Percentiles rank a stretch among this genome's conserved stretches.
Conservation (phyloP, 1,140 invertebrate species). For the Mizuhopecten yessoensis region DNA sequence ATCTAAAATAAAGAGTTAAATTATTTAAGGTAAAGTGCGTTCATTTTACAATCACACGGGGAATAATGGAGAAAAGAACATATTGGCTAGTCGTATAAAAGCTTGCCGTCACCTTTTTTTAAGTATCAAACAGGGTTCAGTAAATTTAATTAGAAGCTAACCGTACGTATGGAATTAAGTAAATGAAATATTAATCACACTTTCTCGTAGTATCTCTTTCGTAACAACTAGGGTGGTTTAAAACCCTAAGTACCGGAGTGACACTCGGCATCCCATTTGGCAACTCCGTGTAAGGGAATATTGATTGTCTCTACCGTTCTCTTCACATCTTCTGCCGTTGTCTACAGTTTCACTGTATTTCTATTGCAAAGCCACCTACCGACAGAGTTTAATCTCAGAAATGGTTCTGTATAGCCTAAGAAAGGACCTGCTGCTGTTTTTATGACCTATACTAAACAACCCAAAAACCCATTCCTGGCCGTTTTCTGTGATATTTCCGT, state of each 20-base stretch:
- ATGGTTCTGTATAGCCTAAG: not conserved
- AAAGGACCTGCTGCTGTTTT: not conserved
- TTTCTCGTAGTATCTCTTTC: not conserved
- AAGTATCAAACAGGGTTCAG: too few species aligned
- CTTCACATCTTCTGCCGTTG: not conserved
- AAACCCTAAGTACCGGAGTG: not conserved
- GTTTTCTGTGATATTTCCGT: not conserved
- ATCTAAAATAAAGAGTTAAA: not conserved
- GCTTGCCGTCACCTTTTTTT: too few species aligned
- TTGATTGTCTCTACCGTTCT: not conserved
- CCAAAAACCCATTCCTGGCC: not conserved
- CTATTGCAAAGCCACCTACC: constrained; percentile 25
- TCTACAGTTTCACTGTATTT: not conserved
- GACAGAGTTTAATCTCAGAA: not conserved
- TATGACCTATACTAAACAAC: not conserved
- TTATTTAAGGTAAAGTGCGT: not conserved
- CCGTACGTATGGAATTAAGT: not conserved
- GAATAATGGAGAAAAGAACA: too few species aligned
- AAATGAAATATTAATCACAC: not conserved
- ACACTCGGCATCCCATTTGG: not conserved
- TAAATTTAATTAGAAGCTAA: not conserved
- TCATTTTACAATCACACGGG: too few species aligned
- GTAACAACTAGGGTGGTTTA: not conserved
- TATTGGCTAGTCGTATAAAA: not conserved
- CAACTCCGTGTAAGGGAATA: not conserved